Base-by-base conservation (phyloP, 1,140 invertebrate genomes). In the Zophobas atratus region DNA sequence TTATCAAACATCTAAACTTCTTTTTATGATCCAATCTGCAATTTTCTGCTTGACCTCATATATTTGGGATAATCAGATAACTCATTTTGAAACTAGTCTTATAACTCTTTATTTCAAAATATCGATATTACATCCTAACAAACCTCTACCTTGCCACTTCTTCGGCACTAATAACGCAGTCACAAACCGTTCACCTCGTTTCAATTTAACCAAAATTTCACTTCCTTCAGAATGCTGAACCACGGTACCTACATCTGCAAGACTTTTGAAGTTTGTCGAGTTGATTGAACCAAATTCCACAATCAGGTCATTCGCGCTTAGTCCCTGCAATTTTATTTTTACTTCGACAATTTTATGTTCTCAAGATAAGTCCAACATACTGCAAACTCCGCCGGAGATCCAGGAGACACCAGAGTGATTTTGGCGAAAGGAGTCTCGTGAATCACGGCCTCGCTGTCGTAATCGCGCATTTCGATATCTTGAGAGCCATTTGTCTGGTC, bases 211-310 rank as follows among this genome's bases (percentile, higher is more conserved):
- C 57, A 87, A 84, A 6, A 96, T 82, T 32, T 87, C 84, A 75
- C 89, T 89, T 39, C 92, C 92, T 55, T 93, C 89, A 55, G 93
- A 95, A 84, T 95, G 92, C 75, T 92, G 89, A 2, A 97, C 94
- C 32, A 97, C 84, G 55, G 89, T 88, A 1, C 90, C 89, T 55
- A 94, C 90, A 86, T 96, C 92, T 81, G 92, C 93, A 8, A 88
- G 86, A 53, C 89, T 88, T 53, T 89, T 88, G 83, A 95, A 97
- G 87, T 97, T 98, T 4, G 85, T 87, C 33, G 86, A 84, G 79
- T 92, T 93, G 1, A 97, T 86, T 0, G 95, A 95, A n/a, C 96
- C 96, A 90, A 98, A 97, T 81, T 94, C 89, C 1, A 95, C 80
- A 2, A 98, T 88, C 48, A 91, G 86, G 88, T 97, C 96, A 51